Conservation (phyloP, 2,113 vertebrate genomes). For the Aix galericulata region DNA sequence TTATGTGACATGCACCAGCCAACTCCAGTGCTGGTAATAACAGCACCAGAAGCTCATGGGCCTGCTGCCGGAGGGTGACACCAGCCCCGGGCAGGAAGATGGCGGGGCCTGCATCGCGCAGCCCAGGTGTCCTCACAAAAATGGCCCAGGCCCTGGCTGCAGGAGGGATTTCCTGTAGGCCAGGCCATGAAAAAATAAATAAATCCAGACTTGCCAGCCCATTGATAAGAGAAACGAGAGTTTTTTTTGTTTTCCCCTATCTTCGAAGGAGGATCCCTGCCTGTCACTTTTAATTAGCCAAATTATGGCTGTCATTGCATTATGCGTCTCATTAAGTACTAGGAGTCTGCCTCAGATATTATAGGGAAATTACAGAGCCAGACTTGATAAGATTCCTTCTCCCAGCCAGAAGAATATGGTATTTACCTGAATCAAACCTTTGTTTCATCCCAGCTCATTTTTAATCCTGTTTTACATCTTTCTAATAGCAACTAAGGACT, state of each 20-base stretch:
- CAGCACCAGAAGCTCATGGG: neutral
- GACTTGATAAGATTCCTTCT: neutral
- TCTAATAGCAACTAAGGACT: neutral
- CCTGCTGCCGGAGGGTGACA: neutral
- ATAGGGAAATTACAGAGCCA: conserved; percentile 24
- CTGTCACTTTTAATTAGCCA: conserved; percentile 17
- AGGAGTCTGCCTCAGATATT: conserved; percentile 19
- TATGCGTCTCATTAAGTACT: conserved; percentile 20
- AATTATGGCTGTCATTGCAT: conserved; percentile 22
- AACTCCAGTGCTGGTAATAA: neutral
- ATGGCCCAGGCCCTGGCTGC: accelerated
- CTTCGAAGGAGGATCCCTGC: conserved; percentile 12
- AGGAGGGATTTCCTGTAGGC: neutral
- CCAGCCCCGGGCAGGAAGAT: neutral
- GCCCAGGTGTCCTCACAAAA: neutral
- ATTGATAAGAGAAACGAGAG: neutral
- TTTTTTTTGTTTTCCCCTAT: neutral
- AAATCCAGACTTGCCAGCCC: neutral
- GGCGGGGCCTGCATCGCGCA: accelerated
- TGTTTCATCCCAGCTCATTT: neutral
- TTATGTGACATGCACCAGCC: accelerated
- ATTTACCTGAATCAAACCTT: neutral
- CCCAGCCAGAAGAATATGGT: neutral
- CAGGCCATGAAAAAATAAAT: neutral
- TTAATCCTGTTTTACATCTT: neutral